Evolutionary conservation across 2,888 invertebrate species (phyloP), one percentile per base, ranked within the genome.

Genomic region (Brenthis hecate): DNA sequence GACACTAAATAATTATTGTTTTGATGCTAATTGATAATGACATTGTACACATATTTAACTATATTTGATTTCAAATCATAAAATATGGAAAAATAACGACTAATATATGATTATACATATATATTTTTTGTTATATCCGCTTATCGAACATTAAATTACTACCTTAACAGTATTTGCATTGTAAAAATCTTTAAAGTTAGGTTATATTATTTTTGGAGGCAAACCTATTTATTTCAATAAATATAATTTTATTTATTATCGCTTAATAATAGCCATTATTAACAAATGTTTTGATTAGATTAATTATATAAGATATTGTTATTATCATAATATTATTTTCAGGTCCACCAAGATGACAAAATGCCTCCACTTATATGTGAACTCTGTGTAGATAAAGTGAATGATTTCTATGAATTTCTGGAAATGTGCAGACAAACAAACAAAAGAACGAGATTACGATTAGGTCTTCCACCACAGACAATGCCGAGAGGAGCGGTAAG

Each of bases 351-450:
- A 72, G 87, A 93, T 69, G 94, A 95, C 74, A 93, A 92, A 78
- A 94, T 95, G 94, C 94, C 94, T 0, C 94, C 94, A 0, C 86
- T 94, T 13, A 94, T 94, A 66, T 95, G 94, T 73, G 93, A 92
- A 75, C 77, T 94, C 13, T 95, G 94, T 54, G 93, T 94, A 16
- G 94, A 94, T 75, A 94, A 94, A 84, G 92, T 95, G 66, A 94
- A 94, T 77, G 94, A 94, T 75, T 94, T 94, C 81, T 94, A 93
- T 50, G 94, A 94, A 78, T 95, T 94, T 79, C 82, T 94, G 14
- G 92, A 93, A 72, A 91, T 94, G 93, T 94, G 94, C 75, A 85
- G 85, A 55, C 86, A 93, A 48, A 94, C 93, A 0, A 93, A 94
- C 74, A 85, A 82, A 36, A 84, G 87, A 57, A 94, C 94, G 0